Evolutionary conservation across 1,140 invertebrate genomes (phyloP).

Genomic region (Ceratosolen solmsi): DNA sequence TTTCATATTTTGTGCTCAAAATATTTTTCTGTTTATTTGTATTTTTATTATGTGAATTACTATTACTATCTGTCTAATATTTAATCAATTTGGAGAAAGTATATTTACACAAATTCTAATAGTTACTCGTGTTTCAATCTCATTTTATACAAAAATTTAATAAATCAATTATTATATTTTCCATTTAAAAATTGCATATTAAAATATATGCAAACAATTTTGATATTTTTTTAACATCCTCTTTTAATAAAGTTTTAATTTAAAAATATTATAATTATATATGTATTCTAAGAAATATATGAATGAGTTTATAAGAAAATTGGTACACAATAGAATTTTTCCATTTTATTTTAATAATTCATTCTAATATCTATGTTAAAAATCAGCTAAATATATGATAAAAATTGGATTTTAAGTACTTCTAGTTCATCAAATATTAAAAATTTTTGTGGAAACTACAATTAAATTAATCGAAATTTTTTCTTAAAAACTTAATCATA

Average conservation of each 20-base stretch:
- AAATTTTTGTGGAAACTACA: not conserved
- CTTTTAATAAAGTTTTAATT: constrained; percentile 38
- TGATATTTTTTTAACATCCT: constrained; percentile 31
- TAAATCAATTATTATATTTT: constrained; percentile 1
- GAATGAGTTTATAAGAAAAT: constrained; percentile 17
- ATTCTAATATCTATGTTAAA: not conserved
- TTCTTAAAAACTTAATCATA: constrained; percentile 38
- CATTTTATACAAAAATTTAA: not conserved
- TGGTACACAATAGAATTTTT: not conserved
- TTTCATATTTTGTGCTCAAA: not conserved
- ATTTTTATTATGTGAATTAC: not conserved
- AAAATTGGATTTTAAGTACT: not conserved
- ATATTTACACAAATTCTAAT: not conserved
- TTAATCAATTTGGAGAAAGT: too few species aligned
- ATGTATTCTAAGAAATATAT: constrained; percentile 27
- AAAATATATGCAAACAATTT: not conserved
- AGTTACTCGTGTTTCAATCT: not conserved
- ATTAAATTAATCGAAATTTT: not conserved
- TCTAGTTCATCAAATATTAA: not conserved
- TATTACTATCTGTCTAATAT: not conserved
- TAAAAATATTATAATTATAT: constrained; percentile 22
- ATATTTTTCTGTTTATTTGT: constrained; percentile 1
- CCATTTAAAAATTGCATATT: too few species aligned
- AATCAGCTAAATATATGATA: not conserved
- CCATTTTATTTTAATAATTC: not conserved